Evolutionary conservation across 1,140 invertebrate genomes (phyloP), one percentile per base, ranked within the genome.

Genomic region (Aethina tumida): DNA sequence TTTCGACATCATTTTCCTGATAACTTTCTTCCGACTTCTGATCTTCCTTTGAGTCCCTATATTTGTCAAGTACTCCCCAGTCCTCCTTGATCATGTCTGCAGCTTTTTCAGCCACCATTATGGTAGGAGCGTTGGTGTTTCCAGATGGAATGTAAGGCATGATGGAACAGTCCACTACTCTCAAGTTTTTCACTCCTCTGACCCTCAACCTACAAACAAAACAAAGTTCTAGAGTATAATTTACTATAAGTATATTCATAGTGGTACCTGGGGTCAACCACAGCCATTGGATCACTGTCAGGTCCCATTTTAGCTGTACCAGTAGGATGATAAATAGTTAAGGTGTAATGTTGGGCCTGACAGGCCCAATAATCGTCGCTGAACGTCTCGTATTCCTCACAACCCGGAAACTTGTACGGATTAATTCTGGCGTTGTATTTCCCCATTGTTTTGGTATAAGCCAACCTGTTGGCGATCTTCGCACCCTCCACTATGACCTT

Each of bases 91-190:
- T 75, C 57, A 83, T 68, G 45, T 87, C 81, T 3, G 75, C 69
- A 0, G 70, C 82, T 53, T 84, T 86, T 53, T 87, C 83, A 0
- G 70, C 84, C 26, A 89, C 81, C 73, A 82, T 84, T 22, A 85
- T 79, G 0, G 72, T 73, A 0, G 83, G 71, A 1, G 81, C 82
- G 55, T 85, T 84, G 0, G 81, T 85, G 43, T 86, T 84, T 2
- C 75, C 83, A 6, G 71, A 71, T 0, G 78, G 67, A 27, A 87
- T 74, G 3, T 60, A 64, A 0, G 85, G 85, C 79, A 89, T 87
- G 5, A 89, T 73, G 40, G 80, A 84, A 13, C 80, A 83, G 64
- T 90, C 84, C 1, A 79, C 70, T 0, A 90, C 81, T 44, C 85
- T 67, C 7, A 89, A 48, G n/a, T 74, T 70, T n/a, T 60, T 53